These are phyloP conservation scores for Phorcus lineatus DNA, from an alignment of 2,888 invertebrate species.

Conservation along the genomic window DNA sequence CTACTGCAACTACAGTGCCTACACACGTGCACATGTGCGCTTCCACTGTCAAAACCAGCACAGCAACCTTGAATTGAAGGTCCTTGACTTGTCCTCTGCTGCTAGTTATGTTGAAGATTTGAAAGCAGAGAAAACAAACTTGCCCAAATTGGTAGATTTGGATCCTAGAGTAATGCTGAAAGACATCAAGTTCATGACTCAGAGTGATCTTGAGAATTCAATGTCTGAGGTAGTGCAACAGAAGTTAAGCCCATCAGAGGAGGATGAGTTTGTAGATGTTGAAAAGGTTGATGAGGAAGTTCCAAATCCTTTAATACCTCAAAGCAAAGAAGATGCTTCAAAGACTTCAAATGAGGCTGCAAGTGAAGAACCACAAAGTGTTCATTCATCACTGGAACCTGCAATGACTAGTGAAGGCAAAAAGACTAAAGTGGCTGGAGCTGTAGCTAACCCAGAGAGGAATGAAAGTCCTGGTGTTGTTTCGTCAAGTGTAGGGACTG, in stretches of 20 bases:
- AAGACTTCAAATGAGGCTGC: not conserved
- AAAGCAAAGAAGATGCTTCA: not conserved
- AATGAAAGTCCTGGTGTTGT: not conserved
- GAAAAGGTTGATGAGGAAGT: not conserved
- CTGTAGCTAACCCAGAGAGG: not conserved
- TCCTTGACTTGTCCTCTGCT: constrained; percentile 11
- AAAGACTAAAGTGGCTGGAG: too few relatives aligned
- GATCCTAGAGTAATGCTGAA: constrained; percentile 31
- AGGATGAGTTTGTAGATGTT: not conserved
- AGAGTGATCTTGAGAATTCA: not conserved
- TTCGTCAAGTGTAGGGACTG: not conserved
- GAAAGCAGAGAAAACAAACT: constrained; percentile 15
- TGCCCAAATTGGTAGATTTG: constrained; percentile 34
- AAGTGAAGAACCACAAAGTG: not conserved
- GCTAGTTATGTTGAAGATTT: not conserved
- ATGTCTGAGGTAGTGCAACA: not conserved
- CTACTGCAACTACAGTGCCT: constrained; percentile 50
- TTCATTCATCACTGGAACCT: not conserved
- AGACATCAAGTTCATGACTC: not conserved
- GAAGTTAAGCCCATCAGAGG: not conserved
- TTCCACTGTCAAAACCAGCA: constrained; percentile 40
- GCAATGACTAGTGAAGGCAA: not conserved
- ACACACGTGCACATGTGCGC: constrained; percentile 34
- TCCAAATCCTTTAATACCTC: not conserved
- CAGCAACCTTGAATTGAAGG: constrained; percentile 37